These are phyloP conservation scores for Ochotona curzoniae DNA, from an alignment of 2,113 vertebrate species.

Conservation along the genomic window DNA sequence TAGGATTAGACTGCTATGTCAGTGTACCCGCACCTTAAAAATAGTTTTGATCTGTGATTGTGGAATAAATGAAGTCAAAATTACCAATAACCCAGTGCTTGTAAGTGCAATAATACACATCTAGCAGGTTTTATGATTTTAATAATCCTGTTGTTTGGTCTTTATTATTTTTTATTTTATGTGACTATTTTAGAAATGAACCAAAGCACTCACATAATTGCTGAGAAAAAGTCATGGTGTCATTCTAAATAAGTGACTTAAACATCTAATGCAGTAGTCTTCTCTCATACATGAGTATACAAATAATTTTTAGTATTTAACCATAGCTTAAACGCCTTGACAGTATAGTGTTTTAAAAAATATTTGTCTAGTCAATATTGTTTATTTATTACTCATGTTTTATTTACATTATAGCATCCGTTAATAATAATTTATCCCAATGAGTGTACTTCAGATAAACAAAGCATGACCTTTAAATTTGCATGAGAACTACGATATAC, in stretches of 20 bases:
- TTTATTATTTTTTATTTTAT: not conserved
- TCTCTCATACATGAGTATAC: not conserved
- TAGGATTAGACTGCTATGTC: no score
- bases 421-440: not conserved
- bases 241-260: not conserved
- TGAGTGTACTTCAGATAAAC: not conserved
- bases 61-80: no score
- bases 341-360: not conserved
- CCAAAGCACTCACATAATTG: not conserved
- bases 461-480: not conserved
- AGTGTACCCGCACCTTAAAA: no score
- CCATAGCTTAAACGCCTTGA: not conserved
- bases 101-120: not conserved
- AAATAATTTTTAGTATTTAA: not conserved
- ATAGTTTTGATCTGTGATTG: no score
- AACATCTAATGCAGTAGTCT: slow-evolving; percentile 3
- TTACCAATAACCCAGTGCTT: no score
- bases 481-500: not conserved
- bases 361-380: not conserved
- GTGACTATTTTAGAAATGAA: not conserved
- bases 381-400: no score
- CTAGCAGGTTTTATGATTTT: not conserved
- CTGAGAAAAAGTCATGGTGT: not conserved
- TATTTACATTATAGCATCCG: not conserved
- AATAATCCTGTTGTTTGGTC: not conserved